Base-by-base conservation (phyloP, 2,113 vertebrate species). In the Lamprotornis superbus region DNA sequence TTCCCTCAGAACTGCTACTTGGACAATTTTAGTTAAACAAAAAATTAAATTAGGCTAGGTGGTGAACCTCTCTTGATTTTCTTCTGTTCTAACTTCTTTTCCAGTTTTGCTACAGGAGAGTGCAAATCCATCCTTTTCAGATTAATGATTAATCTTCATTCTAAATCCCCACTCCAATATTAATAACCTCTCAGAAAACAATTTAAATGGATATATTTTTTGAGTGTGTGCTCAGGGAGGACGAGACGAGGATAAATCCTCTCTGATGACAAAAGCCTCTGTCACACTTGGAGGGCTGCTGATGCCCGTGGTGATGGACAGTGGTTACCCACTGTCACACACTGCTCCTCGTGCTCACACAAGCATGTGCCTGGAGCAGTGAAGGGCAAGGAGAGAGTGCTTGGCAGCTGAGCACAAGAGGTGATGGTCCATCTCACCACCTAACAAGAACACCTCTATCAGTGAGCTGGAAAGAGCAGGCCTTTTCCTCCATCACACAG, bases 101-200 rank as follows among this genome's bases (percentile, higher is more conserved):
- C 25, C 64, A 76, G 55, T 33, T 83, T 53, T 63, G 53, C 77
- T 87, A 53, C 59, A 83, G 50, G 24, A 60, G 87, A 89, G 23
- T 28, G 15, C 35, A 88, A 89, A 95, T 44, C 77, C 50, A 76
- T 71, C 89, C 30, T 87, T 77, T 63, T 82, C 70, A 87, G 60
- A 71, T 44, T 87, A 85, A 64, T 88, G 87, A 94, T 44, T 83
- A 87, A 96, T 87, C 89, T 86, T 60, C 84, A 70, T 35, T 90
- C 77, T 85, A 81, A 89, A 93, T 88, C 71, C 9, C 49, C 75
- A 73, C 49, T 97, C 73, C 56, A 96, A 49, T 85, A 93, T 92
- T 90, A 93, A 79, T 87, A 93, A 95, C 80, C 81, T 86, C 82
- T 93, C 84, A 77, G 67, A 84, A 89, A 91, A 91, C 75, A 95